Conservation (phyloP, 2,888 invertebrate genomes). For the Punctoribates punctum region DNA sequence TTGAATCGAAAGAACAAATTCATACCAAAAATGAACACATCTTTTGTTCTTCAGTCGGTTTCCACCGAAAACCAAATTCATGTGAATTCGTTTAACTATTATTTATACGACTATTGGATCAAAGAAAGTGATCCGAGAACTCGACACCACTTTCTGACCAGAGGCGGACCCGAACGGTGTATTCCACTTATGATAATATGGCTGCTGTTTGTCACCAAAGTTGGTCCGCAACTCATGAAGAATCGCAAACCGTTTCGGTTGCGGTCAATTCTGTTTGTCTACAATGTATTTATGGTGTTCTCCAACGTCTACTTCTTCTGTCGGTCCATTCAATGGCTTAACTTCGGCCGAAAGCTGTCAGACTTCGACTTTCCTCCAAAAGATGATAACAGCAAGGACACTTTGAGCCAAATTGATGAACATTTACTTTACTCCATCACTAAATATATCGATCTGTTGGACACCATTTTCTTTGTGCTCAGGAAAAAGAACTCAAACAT, state of each 20-base stretch:
- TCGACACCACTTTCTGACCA: slow-evolving; percentile 7
- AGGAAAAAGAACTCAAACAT: slow-evolving; percentile 36
- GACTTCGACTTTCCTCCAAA: slow-evolving; percentile 33
- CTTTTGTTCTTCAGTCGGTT: no score
- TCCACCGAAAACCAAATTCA: neutral
- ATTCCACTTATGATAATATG: neutral
- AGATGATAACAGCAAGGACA: neutral
- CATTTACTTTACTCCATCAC: slow-evolving; percentile 7
- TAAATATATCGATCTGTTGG: slow-evolving; percentile 30
- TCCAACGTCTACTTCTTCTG: slow-evolving; percentile 35
- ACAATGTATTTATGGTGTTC: slow-evolving; percentile 35
- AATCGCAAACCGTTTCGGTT: slow-evolving; percentile 36
- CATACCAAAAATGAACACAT: no score
- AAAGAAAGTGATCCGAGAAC: slow-evolving; percentile 35
- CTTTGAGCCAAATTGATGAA: neutral
- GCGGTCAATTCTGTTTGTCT: slow-evolving; percentile 23
- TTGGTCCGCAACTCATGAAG: slow-evolving; percentile 39
- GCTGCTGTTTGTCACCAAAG: slow-evolving; percentile 17
- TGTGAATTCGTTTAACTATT: slow-evolving; percentile 3
- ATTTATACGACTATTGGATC: slow-evolving; percentile 37
- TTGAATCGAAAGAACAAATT: no score
- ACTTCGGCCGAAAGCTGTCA: slow-evolving; percentile 16
- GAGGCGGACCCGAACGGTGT: slow-evolving; percentile 30
- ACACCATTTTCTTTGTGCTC: slow-evolving; percentile 39
- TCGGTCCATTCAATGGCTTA: slow-evolving; percentile 16